Conservation (phyloP, 2,888 invertebrate species). For the Caenorhabditis angaria region DNA sequence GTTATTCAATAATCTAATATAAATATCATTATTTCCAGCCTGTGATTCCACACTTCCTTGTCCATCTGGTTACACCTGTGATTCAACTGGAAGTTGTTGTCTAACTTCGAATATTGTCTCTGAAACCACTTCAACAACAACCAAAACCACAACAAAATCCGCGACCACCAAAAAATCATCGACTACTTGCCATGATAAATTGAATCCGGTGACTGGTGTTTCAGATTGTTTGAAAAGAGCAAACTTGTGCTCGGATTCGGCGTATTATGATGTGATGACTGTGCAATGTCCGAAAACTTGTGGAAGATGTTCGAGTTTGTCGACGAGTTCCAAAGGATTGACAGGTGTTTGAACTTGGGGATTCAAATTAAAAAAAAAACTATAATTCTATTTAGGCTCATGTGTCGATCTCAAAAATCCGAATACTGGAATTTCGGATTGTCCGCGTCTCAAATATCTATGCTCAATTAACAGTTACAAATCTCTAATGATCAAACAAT, state of each 20-base stretch:
- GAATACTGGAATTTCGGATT: constrained; percentile 27
- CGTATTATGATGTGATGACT: constrained; percentile 37
- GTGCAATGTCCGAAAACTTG: constrained; percentile 34
- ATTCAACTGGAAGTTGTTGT: constrained; percentile 14
- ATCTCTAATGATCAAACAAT: constrained; percentile 15
- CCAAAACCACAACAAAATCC: constrained; percentile 11
- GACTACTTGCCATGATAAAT: constrained; percentile 26
- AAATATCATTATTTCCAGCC: constrained; percentile 27
- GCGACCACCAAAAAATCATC: constrained; percentile 9
- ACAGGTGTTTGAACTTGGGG: too few species aligned
- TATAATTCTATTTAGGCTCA: constrained; percentile 10
- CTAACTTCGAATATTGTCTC: constrained; percentile 13
- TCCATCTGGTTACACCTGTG: constrained; percentile 18
- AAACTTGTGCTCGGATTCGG: constrained; percentile 22
- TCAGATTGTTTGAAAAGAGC: constrained; percentile 20
- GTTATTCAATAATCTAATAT: too few species aligned
- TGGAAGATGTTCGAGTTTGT: constrained; percentile 21
- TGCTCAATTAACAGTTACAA: constrained; percentile 26
- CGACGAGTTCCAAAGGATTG: constrained; percentile 16
- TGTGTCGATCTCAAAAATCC: constrained; percentile 30
- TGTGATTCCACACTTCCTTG: constrained; percentile 14
- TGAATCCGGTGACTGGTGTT: constrained; percentile 27
- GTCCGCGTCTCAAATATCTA: constrained; percentile 14
- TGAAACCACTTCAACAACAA: constrained; percentile 7
- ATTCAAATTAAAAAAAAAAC: too few species aligned